Conservation (phyloP, 2,888 invertebrate genomes). For the Andrena marginata region DNA sequence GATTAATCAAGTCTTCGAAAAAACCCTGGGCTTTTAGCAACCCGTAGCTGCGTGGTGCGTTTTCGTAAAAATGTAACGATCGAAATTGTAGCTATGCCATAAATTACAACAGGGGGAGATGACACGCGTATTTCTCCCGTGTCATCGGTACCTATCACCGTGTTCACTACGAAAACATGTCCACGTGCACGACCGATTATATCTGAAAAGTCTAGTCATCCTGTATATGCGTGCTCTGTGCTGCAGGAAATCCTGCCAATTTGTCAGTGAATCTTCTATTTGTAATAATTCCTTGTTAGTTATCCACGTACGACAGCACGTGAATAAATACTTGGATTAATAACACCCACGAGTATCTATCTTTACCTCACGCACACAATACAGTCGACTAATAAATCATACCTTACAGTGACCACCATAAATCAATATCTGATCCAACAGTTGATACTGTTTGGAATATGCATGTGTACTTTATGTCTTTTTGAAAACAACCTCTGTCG, state of each 20-base stretch:
- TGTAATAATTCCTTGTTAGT: not conserved
- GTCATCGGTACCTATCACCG: slow-evolving; percentile 4
- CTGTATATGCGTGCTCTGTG: not conserved
- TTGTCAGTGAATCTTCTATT: not conserved
- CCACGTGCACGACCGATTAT: slow-evolving; percentile 15
- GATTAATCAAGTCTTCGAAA: not conserved
- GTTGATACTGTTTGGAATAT: no score
- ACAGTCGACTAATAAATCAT: not conserved
- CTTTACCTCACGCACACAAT: not conserved
- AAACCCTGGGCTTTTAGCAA: not conserved
- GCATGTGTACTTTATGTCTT: no score
- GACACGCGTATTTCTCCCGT: slow-evolving; percentile 2
- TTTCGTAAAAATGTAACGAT: not conserved
- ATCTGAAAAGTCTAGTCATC: not conserved
- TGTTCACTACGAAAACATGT: not conserved
- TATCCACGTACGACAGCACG: not conserved
- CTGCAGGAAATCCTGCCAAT: not conserved
- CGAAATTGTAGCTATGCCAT: slow-evolving; percentile 3
- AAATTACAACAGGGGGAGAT: slow-evolving; percentile 1
- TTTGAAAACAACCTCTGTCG: no score
- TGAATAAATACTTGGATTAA: no score
- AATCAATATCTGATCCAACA: not conserved
- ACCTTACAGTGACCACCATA: not conserved
- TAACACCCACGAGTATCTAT: no score
- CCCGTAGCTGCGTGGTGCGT: not conserved